phyloP scores from a whole-genome alignment of 2,797 vertebrate species.

The Myiothlypis chrysogaster region DNA sequence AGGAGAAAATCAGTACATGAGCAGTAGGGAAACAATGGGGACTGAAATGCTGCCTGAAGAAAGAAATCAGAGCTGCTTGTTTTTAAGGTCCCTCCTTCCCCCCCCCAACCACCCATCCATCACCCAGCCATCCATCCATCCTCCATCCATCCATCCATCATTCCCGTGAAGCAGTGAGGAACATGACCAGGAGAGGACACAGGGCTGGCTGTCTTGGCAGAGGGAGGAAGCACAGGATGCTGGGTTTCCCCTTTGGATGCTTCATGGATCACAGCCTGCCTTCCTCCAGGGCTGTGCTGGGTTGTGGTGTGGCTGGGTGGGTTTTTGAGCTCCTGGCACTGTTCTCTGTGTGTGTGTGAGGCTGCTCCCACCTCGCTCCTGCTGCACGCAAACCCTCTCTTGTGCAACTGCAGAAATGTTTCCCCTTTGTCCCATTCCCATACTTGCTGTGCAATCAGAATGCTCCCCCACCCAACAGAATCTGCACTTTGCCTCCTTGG shows the following conservation, averaged over 20 bases:
- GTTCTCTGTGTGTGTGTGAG: accelerated
- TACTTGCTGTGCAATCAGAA: background rate
- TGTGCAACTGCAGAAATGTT: background rate
- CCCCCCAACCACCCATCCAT: background rate
- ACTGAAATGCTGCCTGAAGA: slow-evolving; percentile 60
- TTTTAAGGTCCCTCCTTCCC: background rate
- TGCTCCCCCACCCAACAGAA: background rate
- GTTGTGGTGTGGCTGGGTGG: background rate
- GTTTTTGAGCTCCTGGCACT: background rate
- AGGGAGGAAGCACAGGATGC: slow-evolving; percentile 22
- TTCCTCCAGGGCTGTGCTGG: background rate
- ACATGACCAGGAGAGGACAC: background rate
- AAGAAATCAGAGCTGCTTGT: slow-evolving; percentile 24
- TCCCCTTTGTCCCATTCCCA: background rate
- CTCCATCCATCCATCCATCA: no score
- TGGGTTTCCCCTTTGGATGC: background rate
- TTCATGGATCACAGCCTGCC: background rate
- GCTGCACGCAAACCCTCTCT: background rate
- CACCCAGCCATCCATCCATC: no score
- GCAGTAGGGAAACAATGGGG: slow-evolving; percentile 14
- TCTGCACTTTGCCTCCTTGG: background rate
- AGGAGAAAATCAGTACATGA: slow-evolving; percentile 58
- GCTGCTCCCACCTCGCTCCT: background rate
- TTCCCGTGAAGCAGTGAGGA: background rate
- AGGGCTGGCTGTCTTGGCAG: background rate